Conservation (phyloP, 2,113 vertebrate species). For the Guaruba guarouba region DNA sequence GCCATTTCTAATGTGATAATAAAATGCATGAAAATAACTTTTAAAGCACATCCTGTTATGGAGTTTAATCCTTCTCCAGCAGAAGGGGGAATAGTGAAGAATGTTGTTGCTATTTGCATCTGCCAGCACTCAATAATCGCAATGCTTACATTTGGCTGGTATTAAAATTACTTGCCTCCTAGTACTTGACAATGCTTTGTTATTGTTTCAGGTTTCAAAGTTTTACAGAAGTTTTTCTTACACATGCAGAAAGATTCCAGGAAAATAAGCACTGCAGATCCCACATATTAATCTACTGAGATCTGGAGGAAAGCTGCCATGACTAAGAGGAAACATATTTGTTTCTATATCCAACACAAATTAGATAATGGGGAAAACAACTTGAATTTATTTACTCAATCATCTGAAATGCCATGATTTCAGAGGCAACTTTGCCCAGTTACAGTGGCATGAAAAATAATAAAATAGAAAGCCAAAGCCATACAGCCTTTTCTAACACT, state of each 20-base stretch:
- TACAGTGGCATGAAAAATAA: background rate
- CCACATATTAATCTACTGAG: background rate
- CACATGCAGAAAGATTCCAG: too few relatives aligned
- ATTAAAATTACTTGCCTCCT: background rate
- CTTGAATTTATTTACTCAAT: background rate
- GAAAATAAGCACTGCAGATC: background rate
- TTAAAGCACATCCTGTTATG: background rate
- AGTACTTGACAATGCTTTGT: background rate
- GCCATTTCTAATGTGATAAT: background rate
- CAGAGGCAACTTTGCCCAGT: background rate
- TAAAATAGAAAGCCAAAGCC: constrained; percentile 1
- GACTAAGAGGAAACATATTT: background rate
- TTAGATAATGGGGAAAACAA: background rate
- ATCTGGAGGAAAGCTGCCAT: background rate
- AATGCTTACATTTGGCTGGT: background rate
- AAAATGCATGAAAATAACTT: background rate
- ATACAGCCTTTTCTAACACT: background rate
- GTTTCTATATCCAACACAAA: background rate
- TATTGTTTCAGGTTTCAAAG: background rate
- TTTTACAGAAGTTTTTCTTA: background rate
- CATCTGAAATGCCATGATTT: background rate
- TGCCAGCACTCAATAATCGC: background rate
- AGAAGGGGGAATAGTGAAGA: background rate
- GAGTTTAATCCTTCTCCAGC: background rate
- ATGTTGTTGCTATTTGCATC: background rate